Evolutionary conservation across 2,113 vertebrate species (phyloP), one percentile per base, ranked within the genome.

Genomic region (Colossoma macropomum): DNA sequence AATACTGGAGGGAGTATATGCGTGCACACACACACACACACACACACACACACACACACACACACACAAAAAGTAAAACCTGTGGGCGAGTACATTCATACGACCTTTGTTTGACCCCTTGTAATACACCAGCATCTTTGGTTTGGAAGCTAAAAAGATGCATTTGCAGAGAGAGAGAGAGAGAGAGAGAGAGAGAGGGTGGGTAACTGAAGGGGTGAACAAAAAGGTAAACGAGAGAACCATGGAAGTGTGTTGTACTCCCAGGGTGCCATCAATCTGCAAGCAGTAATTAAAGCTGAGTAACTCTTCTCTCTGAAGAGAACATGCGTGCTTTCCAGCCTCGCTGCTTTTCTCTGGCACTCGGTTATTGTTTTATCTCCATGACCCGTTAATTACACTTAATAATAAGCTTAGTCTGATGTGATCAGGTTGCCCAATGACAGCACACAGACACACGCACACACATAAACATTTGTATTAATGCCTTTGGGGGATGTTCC

Each of bases 231-330:
- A 63, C 30, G 23, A 8, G 41, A 17, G 5, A 48, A 63, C 27
- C 9, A n/a, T 10, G 16, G 66, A 80, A 38, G 21, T 27, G 73
- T 75, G 0, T 56, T 56, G 54, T 7, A 48, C 79, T 82, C 80
- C 60, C 17, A 27, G 72, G 62, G 80, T 45, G 63, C 72, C 32
- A 15, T 75, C 73, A 69, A 63, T 41, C 19, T 50, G 19, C 30
- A 80, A 80, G 69, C n/a, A n/a, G 41, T 59, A 82, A 82, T 82
- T 82, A 76, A 75, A 38, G 72, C 80, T 75, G 52, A 56, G 30
- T 41, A 32, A 71, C 50, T 72, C 79, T n/a, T 72, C 52, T 59
- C 38, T 79, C 34, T 60, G 32, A 30, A 30, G 27, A 62, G 79
- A 62, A 72, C 54, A 59, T 19, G 32, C 77, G 45, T 60, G 41